Base-by-base conservation (phyloP, 2,888 invertebrate species). In the Cordylochernes scorpioides region DNA sequence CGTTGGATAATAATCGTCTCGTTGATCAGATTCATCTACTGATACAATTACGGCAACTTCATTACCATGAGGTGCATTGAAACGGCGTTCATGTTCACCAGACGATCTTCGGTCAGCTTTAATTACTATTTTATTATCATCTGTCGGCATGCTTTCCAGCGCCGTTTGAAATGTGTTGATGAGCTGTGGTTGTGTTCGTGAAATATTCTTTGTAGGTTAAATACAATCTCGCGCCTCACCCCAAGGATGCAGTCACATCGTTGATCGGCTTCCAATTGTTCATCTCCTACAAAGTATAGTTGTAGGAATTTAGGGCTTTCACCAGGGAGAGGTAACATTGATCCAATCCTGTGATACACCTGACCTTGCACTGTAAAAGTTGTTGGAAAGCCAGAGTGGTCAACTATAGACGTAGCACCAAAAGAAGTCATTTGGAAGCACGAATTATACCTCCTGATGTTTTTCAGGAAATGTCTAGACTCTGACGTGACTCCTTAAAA, bases 121-220 rank as follows among this genome's bases (percentile, higher is more conserved):
- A 29, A 51, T 49, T 4, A 48, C 44, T 22, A 51, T 35, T 42
- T 43, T 46, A 33, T 49, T 38, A 30, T 46, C 33, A 42, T 50
- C 45, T 6, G 24, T 25, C 4, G 44, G 41, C 28, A 39, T 38
- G 29, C 27, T 41, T 10, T 47, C 45, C 34, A 42, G 24, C 5
- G 45, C 44, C 5, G 39, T 46, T 44, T 42, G 45, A 35, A 51
- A 51, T 27, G 47, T 31, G 34, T 29, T 22, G 31, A 50, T 30
- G 37, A 47, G 34, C 5, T 38, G 28, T n/a, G n/a, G 40, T 50
- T 44, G 21, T 46, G 34, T 3, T 37, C 28, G 19, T 48, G 42
- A 28, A 45, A 33, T 27, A 44, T 30, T 36, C 33, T 34, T 31
- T 47, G 45, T 22, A 48, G 41, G 39, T 46, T 39, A 31, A 29